Base-by-base conservation (phyloP, 2,113 vertebrate genomes). In the Plectropomus leopardus region DNA sequence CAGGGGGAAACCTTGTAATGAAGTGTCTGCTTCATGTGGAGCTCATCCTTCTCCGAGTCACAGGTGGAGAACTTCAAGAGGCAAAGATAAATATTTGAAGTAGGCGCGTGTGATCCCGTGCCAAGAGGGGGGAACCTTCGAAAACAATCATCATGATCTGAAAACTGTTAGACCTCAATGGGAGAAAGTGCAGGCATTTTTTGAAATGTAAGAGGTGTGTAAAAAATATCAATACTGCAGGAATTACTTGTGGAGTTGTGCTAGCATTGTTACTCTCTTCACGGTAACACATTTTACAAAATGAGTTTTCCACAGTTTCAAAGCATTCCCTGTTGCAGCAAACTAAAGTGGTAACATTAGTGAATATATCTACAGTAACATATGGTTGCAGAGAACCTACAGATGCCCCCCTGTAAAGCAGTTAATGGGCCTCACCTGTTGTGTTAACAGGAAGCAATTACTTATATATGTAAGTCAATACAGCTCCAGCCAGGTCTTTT, bases 391-490 rank as follows among this genome's bases (percentile, higher is more conserved):
- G 30, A 74, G 82, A 87, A 72, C 67, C 80, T 32, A 26, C 50
- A 54, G 26, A 57, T 77, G 51, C 69, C 76, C 78, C 81, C 78
- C 79, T 36, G 67, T 86, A 80, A 86, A 89, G 63, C 45, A 74
- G 67, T 86, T 93, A 84, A 88, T 75, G 65, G 83, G 53, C 47
- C 70, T 92, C 90, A 92, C 84, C 88, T 91, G 90, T 86, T 86
- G 86, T 80, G 85, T 86, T 86, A 88, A 88, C 76, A 90, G 91
- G 89, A 92, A 90, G 86, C 76, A 91, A 89, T 92, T 86, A 90
- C 83, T 90, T 85, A 89, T 83, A 77, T 69, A 84, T 65, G 91
- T 53, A 90, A 93, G 89, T 88, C 73, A 89, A 92, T 88, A 74
- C 85, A 71, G 73, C 82, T 92, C 89, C 77, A 92, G 86, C 84